phyloP scores from a whole-genome alignment of 2,797 vertebrate species.

The Rachycentron canadum region DNA sequence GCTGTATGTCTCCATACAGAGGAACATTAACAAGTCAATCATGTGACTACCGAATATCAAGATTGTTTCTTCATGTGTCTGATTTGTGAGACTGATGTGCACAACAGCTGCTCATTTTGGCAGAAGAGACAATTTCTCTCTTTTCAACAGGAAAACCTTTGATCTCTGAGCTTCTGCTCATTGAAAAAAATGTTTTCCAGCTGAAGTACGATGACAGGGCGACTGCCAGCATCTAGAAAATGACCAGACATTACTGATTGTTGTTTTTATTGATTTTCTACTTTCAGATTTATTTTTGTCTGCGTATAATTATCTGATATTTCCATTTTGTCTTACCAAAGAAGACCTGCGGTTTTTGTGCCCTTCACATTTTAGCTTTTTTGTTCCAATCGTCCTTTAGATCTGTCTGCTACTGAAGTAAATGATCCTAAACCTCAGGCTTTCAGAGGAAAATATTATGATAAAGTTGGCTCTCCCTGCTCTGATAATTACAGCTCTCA shows the following conservation, averaged over 20 bases:
- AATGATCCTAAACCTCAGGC: slow-evolving; percentile 61
- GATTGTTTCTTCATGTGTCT: slow-evolving; percentile 37
- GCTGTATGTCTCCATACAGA: slow-evolving; percentile 7
- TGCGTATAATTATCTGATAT: slow-evolving; percentile 40
- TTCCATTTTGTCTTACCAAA: slow-evolving; percentile 38
- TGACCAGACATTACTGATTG: slow-evolving; percentile 25
- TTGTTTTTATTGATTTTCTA: slow-evolving; percentile 55
- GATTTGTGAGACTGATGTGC: slow-evolving; percentile 54
- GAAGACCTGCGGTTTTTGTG: slow-evolving; percentile 42
- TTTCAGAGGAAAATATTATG: slow-evolving; percentile 69
- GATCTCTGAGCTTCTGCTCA: slow-evolving; percentile 40
- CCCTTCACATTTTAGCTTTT: slow-evolving; percentile 36
- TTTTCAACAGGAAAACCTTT: slow-evolving; percentile 42
- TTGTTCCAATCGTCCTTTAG: slow-evolving; percentile 39
- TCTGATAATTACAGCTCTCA: slow-evolving; percentile 62
- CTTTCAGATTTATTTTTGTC: slow-evolving; percentile 34
- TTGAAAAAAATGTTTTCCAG: slow-evolving; percentile 54
- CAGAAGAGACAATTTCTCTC: slow-evolving; percentile 25
- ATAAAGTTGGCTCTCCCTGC: slow-evolving; percentile 53
- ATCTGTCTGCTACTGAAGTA: slow-evolving; percentile 54
- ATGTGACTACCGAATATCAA: slow-evolving; percentile 42
- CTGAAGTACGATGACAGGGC: slow-evolving; percentile 21
- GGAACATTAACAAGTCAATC: slow-evolving; percentile 7
- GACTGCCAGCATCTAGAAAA: slow-evolving; percentile 16
- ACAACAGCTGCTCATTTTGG: slow-evolving; percentile 61